Conservation (phyloP, 2,888 invertebrate species). For the Lochmaea capreae region DNA sequence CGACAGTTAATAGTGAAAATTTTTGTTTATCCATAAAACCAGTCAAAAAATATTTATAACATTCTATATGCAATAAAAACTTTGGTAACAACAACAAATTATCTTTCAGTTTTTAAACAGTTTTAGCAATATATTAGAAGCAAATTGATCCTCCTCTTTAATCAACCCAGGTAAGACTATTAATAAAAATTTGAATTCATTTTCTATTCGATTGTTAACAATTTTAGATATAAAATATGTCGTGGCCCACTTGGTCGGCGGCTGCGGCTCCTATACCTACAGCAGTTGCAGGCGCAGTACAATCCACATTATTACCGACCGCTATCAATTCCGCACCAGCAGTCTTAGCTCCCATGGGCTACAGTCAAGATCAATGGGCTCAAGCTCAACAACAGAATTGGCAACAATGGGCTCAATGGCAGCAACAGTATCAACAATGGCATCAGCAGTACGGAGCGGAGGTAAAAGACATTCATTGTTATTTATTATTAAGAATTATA, state of each 20-base stretch:
- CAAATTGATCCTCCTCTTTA: constrained; percentile 5
- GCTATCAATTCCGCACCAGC: constrained; percentile 48
- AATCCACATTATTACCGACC: constrained; percentile 45
- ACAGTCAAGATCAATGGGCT: constrained; percentile 77
- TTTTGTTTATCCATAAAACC: background rate
- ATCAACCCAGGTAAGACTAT: background rate
- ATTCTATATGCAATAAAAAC: background rate
- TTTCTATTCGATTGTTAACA: background rate
- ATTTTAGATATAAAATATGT: constrained; percentile 55
- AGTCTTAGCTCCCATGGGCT: constrained; percentile 60
- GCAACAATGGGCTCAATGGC: constrained; percentile 83
- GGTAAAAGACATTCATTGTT: constrained; percentile 63
- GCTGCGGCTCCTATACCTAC: constrained; percentile 49
- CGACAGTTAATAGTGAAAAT: too few species aligned
- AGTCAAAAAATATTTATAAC: background rate
- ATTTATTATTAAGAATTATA: background rate
- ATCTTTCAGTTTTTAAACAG: constrained; percentile 33
- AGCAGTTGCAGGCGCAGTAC: constrained; percentile 46
- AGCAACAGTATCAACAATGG: constrained; percentile 82
- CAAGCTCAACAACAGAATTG: constrained; percentile 78
- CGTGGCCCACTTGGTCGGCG: constrained; percentile 62
- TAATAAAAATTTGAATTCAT: background rate
- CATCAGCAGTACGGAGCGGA: constrained; percentile 81
- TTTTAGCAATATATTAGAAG: constrained; percentile 28
- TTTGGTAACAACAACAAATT: constrained; percentile 1